A percentile compares a stretch with the other conserved stretches of the same genome.
Conservation (phyloP, 2,113 vertebrate species). For the Anseranas semipalmata region DNA sequence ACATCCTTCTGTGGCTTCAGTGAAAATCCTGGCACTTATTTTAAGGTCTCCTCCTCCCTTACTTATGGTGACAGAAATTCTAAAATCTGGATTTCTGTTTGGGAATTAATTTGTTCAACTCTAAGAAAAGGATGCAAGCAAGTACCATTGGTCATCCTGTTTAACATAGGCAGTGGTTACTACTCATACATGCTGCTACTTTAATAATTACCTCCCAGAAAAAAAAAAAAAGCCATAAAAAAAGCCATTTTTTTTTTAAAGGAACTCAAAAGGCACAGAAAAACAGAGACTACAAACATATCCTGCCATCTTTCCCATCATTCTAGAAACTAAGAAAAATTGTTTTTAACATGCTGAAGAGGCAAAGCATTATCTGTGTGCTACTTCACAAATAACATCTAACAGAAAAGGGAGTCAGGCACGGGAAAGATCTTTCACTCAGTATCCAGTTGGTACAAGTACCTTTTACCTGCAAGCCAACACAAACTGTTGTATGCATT, state of each 20-base stretch:
- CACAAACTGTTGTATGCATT: not conserved
- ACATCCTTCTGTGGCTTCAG: not conserved
- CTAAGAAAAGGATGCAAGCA: not conserved
- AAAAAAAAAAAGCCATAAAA: not conserved
- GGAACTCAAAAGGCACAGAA: not conserved
- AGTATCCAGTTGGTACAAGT: not conserved
- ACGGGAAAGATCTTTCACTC: not conserved
- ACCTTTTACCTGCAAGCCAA: not conserved
- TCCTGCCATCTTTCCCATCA: not conserved
- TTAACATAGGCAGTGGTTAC: not conserved
- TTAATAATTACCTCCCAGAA: not conserved
- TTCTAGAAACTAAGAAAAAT: not conserved
- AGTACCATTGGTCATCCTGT: not conserved
- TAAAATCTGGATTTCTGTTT: not conserved
- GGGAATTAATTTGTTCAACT: not conserved
- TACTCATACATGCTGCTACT: not conserved
- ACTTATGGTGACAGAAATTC: not conserved
- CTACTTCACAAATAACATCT: not conserved
- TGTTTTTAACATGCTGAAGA: not conserved
- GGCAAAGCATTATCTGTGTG: not conserved
- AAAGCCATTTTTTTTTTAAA: not conserved
- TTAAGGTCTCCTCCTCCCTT: not conserved
- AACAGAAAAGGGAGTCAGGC: not conserved
- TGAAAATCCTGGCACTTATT: not conserved
- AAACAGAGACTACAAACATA: not conserved